These are phyloP conservation scores for Chamaea fasciata DNA, from an alignment of 2,113 vertebrate species.

Conservation along the genomic window DNA sequence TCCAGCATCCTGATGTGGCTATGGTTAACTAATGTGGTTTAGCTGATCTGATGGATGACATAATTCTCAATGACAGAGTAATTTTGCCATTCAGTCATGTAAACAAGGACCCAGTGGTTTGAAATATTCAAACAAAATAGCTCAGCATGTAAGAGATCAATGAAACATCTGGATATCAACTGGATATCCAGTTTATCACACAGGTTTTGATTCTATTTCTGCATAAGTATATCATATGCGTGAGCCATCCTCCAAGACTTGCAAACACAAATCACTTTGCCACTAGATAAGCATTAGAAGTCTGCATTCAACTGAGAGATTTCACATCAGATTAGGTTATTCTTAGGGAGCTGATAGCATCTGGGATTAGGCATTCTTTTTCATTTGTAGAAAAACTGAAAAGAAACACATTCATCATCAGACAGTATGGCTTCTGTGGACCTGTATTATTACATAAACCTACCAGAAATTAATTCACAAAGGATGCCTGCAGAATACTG, in stretches of 20 bases:
- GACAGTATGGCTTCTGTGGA: not conserved
- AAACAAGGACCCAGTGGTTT: not conserved
- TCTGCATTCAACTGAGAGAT: not conserved
- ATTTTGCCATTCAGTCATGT: not conserved
- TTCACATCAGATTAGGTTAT: not conserved
- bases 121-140: not conserved
- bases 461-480: slow-evolving; percentile 50
- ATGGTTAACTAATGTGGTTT: not conserved
- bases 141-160: not conserved
- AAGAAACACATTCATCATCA: slow-evolving; percentile 27
- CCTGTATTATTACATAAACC: slow-evolving; percentile 55
- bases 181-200: not conserved
- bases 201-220: not conserved
- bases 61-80: not conserved
- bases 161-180: not conserved
- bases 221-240: not conserved
- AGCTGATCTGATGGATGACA: not conserved
- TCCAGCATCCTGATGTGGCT: not conserved
- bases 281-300: not conserved
- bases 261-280: not conserved
- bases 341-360: slow-evolving; percentile 16
- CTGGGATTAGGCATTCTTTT: slow-evolving; percentile 23
- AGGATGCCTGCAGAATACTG: slow-evolving; percentile 18
- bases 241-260: not conserved
- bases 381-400: slow-evolving; percentile 27